Conservation (phyloP, 1,140 invertebrate genomes). For the Diplogasteroides magnus region DNA sequence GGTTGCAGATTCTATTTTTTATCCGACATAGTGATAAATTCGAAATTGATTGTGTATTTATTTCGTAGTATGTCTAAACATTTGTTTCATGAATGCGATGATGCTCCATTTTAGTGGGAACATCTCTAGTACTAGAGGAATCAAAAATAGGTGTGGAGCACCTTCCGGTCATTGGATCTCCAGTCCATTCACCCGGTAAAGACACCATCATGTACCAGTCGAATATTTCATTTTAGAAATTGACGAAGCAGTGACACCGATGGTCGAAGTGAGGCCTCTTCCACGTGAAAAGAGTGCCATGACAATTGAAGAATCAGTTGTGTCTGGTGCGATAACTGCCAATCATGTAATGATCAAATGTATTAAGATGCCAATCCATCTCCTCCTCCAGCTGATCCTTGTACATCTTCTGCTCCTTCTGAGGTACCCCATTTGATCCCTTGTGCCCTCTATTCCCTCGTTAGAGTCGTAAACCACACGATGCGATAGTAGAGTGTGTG, state of each 20-base stretch:
- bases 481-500: no score
- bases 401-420: no score
- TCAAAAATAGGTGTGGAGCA: neutral
- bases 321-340: neutral
- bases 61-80: neutral
- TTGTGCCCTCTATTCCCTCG: no score
- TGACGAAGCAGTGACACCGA: neutral
- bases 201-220: no score
- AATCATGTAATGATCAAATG: neutral
- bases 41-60: no score
- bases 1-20: no score
- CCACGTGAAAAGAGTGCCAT: neutral
- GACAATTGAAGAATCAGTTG: neutral
- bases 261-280: neutral
- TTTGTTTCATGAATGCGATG: no score
- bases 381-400: no score
- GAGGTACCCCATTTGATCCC: no score
- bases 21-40: no score
- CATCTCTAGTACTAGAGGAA: neutral
- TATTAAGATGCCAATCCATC: no score
- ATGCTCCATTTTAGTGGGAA: neutral
- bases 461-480: no score
- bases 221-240: neutral
- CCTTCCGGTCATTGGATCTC: neutral
- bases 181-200: neutral